Percentiles rank a stretch among this genome's conserved stretches.
These are phyloP conservation scores for Sebastolobus altivelis DNA, from an alignment of 2,797 vertebrate species.

Conservation along the genomic window DNA sequence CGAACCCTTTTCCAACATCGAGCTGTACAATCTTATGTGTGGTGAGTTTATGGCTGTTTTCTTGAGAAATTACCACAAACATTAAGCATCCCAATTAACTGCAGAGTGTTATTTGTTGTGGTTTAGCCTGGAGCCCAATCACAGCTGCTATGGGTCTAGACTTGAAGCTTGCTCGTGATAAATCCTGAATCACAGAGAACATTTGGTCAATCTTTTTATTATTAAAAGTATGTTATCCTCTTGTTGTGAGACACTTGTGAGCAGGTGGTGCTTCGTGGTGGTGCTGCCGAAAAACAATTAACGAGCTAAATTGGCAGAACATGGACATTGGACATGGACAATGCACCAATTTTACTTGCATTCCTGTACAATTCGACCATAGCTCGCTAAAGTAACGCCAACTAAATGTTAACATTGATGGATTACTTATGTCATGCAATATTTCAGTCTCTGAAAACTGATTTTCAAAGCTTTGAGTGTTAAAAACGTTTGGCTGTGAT, in stretches of 20 bases:
- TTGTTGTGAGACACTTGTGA: background rate
- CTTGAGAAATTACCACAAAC: background rate
- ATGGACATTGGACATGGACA: background rate
- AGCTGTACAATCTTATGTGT: constrained; percentile 89
- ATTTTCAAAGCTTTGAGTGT: background rate
- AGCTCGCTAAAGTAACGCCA: background rate
- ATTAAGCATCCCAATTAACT: background rate
- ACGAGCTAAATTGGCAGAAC: background rate
- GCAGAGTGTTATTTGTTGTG: background rate
- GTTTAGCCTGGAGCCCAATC: background rate
- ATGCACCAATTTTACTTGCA: background rate
- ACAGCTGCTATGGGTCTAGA: background rate
- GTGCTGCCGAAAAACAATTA: too few relatives aligned
- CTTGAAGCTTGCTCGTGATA: background rate
- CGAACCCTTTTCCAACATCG: constrained; percentile 84
- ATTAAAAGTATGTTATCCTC: background rate
- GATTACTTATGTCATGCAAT: background rate
- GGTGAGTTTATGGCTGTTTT: constrained; percentile 69
- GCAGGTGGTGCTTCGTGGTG: background rate
- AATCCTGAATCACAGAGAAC: background rate
- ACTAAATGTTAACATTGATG: background rate
- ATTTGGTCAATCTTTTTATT: too few relatives aligned
- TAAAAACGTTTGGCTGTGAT: background rate
- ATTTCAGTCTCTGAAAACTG: background rate
- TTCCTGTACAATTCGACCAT: too few relatives aligned